Conservation (phyloP, 1,140 invertebrate species). For the Sitophilus oryzae region DNA sequence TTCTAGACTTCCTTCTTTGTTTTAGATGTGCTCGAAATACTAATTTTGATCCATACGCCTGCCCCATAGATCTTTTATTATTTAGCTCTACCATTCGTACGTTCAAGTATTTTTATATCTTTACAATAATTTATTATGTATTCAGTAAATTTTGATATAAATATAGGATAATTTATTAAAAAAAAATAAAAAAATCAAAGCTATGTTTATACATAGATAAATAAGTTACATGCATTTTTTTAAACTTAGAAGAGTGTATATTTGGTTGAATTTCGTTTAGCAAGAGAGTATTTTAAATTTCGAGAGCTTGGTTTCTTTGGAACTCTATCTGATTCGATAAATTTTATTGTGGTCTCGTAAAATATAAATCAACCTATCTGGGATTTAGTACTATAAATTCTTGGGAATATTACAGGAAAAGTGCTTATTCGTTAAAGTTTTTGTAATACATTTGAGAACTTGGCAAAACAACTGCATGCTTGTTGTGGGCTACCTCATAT, state of each 20-base stretch:
- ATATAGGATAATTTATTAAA: too few relatives aligned
- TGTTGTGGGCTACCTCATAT: slow-evolving; percentile 5
- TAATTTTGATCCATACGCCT: neutral
- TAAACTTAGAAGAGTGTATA: too few relatives aligned
- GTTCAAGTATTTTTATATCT: too few relatives aligned
- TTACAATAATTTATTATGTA: too few relatives aligned
- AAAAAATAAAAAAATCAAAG: too few relatives aligned
- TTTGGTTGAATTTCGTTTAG: too few relatives aligned
- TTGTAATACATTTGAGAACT: slow-evolving; percentile 16
- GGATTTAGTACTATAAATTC: slow-evolving; percentile 21
- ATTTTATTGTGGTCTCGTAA: slow-evolving; percentile 20
- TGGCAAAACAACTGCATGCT: slow-evolving; percentile 21
- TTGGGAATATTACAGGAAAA: slow-evolving; percentile 18
- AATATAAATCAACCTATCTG: slow-evolving; percentile 24
- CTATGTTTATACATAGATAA: too few relatives aligned
- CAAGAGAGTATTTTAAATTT: slow-evolving; percentile 17
- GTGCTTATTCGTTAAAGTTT: slow-evolving; percentile 19
- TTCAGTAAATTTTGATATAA: too few relatives aligned
- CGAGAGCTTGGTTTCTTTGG: slow-evolving; percentile 15
- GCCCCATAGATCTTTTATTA: neutral
- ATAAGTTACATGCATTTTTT: too few relatives aligned
- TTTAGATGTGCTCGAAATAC: neutral
- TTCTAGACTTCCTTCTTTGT: neutral
- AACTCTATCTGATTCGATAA: slow-evolving; percentile 20
- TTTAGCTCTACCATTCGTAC: too few relatives aligned